A percentile compares a stretch with the other conserved stretches of the same genome.
These are phyloP conservation scores for Dolomedes plantarius DNA, from an alignment of 2,888 invertebrate species.

Conservation along the genomic window DNA sequence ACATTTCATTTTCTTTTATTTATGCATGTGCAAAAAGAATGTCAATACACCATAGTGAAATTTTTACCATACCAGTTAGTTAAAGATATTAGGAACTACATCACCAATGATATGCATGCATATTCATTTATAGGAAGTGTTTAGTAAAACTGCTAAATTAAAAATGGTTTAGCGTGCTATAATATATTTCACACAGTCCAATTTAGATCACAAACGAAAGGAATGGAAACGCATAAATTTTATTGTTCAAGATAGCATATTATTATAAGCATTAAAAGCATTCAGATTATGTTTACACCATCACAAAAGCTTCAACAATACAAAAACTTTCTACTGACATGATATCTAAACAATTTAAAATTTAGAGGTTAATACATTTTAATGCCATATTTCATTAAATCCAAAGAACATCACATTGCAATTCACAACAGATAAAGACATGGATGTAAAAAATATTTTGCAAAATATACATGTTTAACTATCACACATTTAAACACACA, in stretches of 20 bases:
- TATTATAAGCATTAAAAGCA: constrained; percentile 12
- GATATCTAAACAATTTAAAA: background rate
- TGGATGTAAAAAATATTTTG: background rate
- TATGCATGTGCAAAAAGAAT: no score
- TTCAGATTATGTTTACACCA: background rate
- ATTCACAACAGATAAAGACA: background rate
- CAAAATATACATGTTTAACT: background rate
- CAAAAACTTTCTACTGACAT: background rate
- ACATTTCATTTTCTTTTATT: no score
- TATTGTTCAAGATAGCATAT: background rate
- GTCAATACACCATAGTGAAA: no score
- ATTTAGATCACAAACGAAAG: background rate
- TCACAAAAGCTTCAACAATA: background rate
- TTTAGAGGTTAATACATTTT: background rate
- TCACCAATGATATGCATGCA: background rate
- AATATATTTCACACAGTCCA: background rate
- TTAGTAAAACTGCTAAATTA: background rate
- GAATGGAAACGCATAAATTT: background rate
- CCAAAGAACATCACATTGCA: background rate
- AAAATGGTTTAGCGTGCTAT: no score
- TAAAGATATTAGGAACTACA: no score
- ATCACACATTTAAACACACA: background rate
- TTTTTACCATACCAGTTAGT: no score
- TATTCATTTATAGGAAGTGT: background rate
- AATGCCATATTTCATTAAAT: background rate